Percentiles rank a stretch among this genome's conserved stretches.
Conservation (phyloP, 2,113 vertebrate species). For the Sisor rabdophorus region DNA sequence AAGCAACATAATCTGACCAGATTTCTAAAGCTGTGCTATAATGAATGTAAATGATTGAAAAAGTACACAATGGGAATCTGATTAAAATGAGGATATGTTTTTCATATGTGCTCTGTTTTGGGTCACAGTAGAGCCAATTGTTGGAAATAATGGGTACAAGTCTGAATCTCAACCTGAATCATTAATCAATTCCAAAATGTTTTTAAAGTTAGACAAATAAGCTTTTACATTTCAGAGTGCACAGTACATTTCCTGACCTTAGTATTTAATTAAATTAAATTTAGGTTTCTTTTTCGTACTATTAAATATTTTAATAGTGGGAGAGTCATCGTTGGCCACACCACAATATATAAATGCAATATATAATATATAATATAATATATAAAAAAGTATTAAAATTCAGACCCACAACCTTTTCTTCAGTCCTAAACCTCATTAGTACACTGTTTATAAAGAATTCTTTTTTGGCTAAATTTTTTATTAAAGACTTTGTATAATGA, state of each 20-base stretch:
- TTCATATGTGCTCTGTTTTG: neutral
- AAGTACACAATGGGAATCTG: neutral
- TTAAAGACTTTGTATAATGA: conserved; percentile 37
- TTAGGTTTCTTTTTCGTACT: neutral
- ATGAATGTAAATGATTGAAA: neutral
- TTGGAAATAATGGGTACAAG: neutral
- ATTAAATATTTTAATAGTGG: too few relatives aligned
- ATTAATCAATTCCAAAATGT: neutral
- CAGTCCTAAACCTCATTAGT: conserved; percentile 5
- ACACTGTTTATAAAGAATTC: conserved; percentile 21
- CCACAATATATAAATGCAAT: neutral
- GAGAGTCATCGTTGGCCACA: conserved; percentile 6
- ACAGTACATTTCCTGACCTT: neutral
- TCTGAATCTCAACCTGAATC: neutral
- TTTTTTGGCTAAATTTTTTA: too few relatives aligned
- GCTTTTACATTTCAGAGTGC: neutral
- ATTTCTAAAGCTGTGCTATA: neutral
- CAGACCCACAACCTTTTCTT: neutral
- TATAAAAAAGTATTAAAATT: too few relatives aligned
- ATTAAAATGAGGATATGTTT: neutral
- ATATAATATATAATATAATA: too few relatives aligned
- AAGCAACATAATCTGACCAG: neutral
- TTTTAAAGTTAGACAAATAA: neutral
- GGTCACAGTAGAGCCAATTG: neutral
- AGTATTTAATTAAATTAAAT: neutral